phyloP scores from a whole-genome alignment of 2,113 vertebrate species.

The Sturnira hondurensis region DNA sequence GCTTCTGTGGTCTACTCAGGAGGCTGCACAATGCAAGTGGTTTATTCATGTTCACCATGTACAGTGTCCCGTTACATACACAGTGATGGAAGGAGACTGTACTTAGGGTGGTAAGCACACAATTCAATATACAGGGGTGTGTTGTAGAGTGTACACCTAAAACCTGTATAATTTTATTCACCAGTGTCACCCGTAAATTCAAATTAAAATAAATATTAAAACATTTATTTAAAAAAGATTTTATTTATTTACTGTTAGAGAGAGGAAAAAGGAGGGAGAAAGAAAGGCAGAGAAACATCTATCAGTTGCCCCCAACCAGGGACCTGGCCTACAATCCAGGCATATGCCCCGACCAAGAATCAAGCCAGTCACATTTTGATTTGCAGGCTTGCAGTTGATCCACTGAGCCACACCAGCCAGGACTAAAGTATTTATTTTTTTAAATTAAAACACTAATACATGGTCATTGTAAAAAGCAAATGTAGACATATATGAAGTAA shows the following conservation, averaged over 20 bases:
- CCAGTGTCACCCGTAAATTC: background rate
- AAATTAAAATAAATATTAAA: too few relatives aligned
- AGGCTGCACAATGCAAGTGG: background rate
- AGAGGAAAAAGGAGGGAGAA: too few relatives aligned
- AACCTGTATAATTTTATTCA: background rate
- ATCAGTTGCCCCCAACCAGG: too few relatives aligned
- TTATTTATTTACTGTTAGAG: too few relatives aligned
- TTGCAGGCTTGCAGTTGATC: too few relatives aligned
- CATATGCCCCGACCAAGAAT: too few relatives aligned
- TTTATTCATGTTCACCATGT: background rate
- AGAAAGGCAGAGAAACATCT: too few relatives aligned
- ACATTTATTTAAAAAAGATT: too few relatives aligned
- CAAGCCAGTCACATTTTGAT: too few relatives aligned
- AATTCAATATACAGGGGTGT: background rate
- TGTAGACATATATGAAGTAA: background rate
- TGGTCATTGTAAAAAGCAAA: background rate
- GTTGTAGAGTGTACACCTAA: background rate
- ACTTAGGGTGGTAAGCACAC: background rate
- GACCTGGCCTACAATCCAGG: too few relatives aligned
- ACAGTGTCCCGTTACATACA: background rate
- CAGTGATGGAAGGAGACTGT: background rate
- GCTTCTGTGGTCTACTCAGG: background rate
- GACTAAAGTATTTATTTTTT: background rate
- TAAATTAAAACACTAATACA: background rate
- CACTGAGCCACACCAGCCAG: too few relatives aligned